phyloP scores from a whole-genome alignment of 2,888 invertebrate genomes.

The Dioctria rufipes region DNA sequence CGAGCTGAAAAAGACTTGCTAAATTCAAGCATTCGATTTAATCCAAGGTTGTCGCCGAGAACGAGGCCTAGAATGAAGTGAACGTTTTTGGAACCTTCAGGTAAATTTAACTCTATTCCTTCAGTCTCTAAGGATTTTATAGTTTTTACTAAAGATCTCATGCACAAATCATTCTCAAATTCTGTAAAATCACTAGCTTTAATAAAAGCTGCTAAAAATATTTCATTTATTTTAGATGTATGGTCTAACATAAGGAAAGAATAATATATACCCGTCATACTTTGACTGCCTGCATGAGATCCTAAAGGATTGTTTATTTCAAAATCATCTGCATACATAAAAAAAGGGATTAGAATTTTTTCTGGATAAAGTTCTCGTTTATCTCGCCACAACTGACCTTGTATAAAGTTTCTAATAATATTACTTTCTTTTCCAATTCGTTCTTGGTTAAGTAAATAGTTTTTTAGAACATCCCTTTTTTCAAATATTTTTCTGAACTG shows the following conservation, averaged over 20 bases:
- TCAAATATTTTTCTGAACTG: neutral
- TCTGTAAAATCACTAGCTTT: neutral
- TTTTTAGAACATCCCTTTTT: neutral
- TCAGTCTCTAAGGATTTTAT: neutral
- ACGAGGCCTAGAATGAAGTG: neutral
- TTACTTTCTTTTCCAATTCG: neutral
- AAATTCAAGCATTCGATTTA: too few species aligned
- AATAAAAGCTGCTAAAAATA: neutral
- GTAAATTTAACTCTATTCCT: neutral
- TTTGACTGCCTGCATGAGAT: neutral
- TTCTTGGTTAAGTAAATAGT: neutral
- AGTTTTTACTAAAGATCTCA: neutral
- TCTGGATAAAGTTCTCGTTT: constrained; percentile 28
- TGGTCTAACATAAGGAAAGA: constrained; percentile 8
- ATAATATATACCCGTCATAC: constrained; percentile 23
- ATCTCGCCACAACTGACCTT: constrained; percentile 36
- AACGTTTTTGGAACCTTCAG: neutral
- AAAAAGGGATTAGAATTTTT: neutral
- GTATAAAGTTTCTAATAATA: constrained; percentile 22
- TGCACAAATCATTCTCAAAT: neutral
- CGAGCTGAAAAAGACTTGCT: neutral
- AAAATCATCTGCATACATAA: neutral
- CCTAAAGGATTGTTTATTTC: constrained; percentile 12
- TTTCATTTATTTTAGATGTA: constrained; percentile 24
- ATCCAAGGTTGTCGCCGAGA: too few species aligned